A percentile compares a stretch with the other conserved stretches of the same genome.
These are phyloP conservation scores for Cephalopachus bancanus DNA, from an alignment of 2,797 vertebrate genomes.

Conservation along the genomic window DNA sequence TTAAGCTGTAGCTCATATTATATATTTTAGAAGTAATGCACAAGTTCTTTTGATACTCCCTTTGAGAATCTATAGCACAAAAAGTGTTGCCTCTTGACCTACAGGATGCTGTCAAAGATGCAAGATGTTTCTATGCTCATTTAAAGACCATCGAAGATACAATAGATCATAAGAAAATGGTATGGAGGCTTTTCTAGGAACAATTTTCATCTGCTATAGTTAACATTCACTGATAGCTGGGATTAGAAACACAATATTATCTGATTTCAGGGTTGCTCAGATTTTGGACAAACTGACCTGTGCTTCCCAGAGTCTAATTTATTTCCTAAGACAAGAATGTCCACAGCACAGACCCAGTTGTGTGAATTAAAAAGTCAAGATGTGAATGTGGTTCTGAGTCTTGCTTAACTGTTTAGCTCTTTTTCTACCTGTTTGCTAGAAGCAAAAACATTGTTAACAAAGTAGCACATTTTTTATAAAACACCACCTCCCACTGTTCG, in stretches of 20 bases:
- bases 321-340: constrained; percentile 12
- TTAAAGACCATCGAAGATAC: constrained; percentile 9
- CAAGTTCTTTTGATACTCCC: neutral
- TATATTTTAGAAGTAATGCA: neutral
- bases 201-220: constrained; percentile 20
- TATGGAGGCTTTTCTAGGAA: neutral
- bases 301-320: constrained; percentile 10
- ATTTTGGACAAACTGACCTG: neutral
- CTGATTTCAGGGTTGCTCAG: constrained; percentile 41
- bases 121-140: neutral
- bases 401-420: neutral
- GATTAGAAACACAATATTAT: neutral
- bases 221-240: neutral
- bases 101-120: neutral
- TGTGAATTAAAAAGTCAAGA: neutral
- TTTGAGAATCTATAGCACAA: neutral
- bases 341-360: neutral
- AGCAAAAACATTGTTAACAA: constrained; percentile 58
- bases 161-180: neutral
- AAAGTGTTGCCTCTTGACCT: neutral
- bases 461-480: constrained; percentile 63
- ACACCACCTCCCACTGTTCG: constrained; percentile 51
- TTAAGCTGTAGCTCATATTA: neutral
- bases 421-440: constrained; percentile 63
- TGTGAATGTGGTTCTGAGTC: neutral